Percentiles rank a stretch among this genome's conserved stretches.
These are phyloP conservation scores for Hoplodrina ambigua DNA, from an alignment of 2,888 invertebrate species.

Conservation along the genomic window DNA sequence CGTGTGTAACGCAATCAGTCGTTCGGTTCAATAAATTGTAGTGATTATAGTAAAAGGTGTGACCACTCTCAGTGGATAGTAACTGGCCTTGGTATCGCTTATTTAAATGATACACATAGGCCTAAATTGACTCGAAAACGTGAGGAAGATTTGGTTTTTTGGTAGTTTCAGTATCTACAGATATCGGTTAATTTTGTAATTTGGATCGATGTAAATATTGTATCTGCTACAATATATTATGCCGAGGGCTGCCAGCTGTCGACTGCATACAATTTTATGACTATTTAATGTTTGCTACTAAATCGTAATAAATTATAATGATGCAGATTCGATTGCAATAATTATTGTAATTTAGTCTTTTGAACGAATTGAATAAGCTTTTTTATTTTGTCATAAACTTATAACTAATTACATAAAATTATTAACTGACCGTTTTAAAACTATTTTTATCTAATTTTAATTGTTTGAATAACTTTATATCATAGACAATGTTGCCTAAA, in stretches of 20 bases:
- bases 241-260: not conserved
- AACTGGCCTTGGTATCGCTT: constrained; percentile 78
- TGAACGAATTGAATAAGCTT: not conserved
- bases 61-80: constrained; percentile 71
- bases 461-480: no score
- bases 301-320: constrained; percentile 1
- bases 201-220: constrained; percentile 14
- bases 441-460: no score
- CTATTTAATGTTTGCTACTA: not conserved
- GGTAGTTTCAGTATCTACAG: constrained; percentile 42
- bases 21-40: constrained; percentile 54
- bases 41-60: constrained; percentile 62
- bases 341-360: not conserved
- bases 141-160: constrained; percentile 69
- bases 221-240: not conserved
- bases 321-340: not conserved
- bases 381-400: not conserved
- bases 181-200: constrained; percentile 35
- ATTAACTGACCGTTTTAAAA: no score
- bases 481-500: not conserved
- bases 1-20: constrained; percentile 29
- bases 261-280: not conserved
- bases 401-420: no score
- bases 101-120: constrained; percentile 74
- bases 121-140: constrained; percentile 72